These are phyloP conservation scores for Alces alces DNA, from an alignment of 2,113 vertebrate species.

Conservation along the genomic window DNA sequence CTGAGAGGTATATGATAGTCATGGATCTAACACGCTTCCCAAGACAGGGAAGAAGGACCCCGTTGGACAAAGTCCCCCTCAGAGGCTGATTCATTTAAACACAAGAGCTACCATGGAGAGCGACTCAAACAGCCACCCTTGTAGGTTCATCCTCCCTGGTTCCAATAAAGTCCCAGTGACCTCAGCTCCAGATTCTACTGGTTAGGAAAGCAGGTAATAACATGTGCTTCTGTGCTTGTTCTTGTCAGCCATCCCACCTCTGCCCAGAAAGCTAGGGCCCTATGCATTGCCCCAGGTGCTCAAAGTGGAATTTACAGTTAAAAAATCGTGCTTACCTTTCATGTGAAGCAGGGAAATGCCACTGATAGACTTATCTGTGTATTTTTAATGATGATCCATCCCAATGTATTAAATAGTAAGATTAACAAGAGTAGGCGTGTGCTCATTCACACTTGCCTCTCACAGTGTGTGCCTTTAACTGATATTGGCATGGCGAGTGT, in stretches of 20 bases:
- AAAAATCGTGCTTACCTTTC: neutral
- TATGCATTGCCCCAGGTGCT: neutral
- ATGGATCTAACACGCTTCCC: neutral
- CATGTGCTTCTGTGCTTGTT: neutral
- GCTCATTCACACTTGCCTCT: neutral
- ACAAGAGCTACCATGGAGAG: neutral
- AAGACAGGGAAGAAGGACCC: neutral
- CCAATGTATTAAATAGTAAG: neutral
- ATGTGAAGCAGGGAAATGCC: neutral
- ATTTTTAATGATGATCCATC: neutral
- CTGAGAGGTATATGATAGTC: neutral
- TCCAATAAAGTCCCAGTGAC: neutral
- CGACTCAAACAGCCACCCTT: fast-evolving
- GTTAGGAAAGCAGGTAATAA: neutral
- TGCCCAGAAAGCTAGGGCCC: neutral
- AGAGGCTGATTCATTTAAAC: neutral
- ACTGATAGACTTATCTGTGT: neutral
- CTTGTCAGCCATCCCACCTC: neutral
- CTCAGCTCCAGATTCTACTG: neutral
- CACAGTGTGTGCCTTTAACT: neutral
- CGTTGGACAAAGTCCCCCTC: fast-evolving
- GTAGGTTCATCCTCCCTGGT: too few species aligned
- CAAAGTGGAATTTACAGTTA: neutral
- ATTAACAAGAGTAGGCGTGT: neutral
- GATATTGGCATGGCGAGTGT: neutral